These are phyloP conservation scores for Drosophila mulleri DNA, from an alignment of 2,888 invertebrate species.

Conservation along the genomic window DNA sequence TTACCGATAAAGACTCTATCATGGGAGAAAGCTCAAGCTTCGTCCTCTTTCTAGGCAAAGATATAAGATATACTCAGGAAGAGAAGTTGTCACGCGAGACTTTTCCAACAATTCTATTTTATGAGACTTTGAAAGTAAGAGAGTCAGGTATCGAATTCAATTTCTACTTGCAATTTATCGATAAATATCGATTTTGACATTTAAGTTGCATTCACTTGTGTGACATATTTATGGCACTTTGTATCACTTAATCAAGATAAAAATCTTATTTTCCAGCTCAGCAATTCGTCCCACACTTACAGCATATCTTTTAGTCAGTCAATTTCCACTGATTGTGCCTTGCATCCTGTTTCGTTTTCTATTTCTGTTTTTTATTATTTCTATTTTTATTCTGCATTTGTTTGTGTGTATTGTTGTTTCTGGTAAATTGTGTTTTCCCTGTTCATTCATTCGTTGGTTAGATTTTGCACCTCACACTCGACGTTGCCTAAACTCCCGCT, in stretches of 20 bases:
- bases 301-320: background rate
- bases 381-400: conserved; percentile 50
- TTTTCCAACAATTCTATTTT: too few species aligned
- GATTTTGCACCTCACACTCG: conserved; percentile 27
- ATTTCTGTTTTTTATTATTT: conserved; percentile 27
- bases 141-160: too few species aligned
- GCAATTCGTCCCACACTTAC: background rate
- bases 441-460: conserved; percentile 79
- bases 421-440: conserved; percentile 82
- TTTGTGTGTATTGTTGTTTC: conserved; percentile 69
- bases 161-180: background rate
- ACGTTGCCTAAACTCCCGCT: background rate
- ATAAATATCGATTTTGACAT: background rate
- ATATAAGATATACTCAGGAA: too few species aligned
- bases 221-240: too few species aligned
- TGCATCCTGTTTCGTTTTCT: background rate
- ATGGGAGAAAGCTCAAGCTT: background rate
- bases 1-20: background rate
- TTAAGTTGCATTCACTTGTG: too few species aligned
- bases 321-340: too few species aligned
- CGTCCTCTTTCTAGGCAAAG: background rate
- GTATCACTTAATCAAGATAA: too few species aligned
- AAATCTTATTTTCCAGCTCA: too few species aligned
- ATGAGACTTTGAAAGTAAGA: too few species aligned
- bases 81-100: too few species aligned